Evolutionary conservation across 2,888 invertebrate species (phyloP).

Genomic region (Pegoplata infirma): DNA sequence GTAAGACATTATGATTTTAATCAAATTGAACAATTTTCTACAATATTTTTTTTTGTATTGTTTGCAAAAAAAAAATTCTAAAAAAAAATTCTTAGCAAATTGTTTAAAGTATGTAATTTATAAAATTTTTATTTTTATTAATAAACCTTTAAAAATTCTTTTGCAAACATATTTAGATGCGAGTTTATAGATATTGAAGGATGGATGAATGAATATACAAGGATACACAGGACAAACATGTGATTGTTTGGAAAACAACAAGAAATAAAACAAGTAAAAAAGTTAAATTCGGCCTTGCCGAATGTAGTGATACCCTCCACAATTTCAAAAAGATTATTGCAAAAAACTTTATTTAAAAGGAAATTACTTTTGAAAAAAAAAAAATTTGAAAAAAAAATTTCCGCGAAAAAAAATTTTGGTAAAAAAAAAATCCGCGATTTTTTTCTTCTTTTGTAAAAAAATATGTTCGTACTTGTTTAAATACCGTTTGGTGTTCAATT

Average conservation of each 20-base stretch:
- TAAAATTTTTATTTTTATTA: slow-evolving; percentile 46
- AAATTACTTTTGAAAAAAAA: no score
- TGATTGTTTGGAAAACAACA: slow-evolving; percentile 11
- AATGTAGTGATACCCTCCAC: no score
- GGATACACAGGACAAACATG: background rate
- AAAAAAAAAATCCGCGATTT: no score
- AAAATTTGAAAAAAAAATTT: no score
- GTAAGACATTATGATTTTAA: slow-evolving; percentile 34
- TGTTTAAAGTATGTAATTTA: slow-evolving; percentile 31
- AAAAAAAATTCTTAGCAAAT: slow-evolving; percentile 8
- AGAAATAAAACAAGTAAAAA: background rate
- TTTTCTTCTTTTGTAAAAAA: no score
- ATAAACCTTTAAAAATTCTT: slow-evolving; percentile 63
- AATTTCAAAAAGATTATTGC: no score
- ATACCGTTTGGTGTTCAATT: no score
- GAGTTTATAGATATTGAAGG: background rate
- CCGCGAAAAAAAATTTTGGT: no score
- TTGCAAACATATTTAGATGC: slow-evolving; percentile 51
- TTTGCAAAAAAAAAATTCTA: slow-evolving; percentile 25
- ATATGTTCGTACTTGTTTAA: no score
- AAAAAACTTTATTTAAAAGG: no score
- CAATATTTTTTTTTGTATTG: slow-evolving; percentile 1
- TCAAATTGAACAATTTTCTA: slow-evolving; percentile 31
- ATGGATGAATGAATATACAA: no score
- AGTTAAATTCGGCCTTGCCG: no score